A percentile compares a stretch with the other conserved stretches of the same genome.
Evolutionary conservation across 2,113 vertebrate species (phyloP).

Genomic region (Neolamprologus falcicula): DNA sequence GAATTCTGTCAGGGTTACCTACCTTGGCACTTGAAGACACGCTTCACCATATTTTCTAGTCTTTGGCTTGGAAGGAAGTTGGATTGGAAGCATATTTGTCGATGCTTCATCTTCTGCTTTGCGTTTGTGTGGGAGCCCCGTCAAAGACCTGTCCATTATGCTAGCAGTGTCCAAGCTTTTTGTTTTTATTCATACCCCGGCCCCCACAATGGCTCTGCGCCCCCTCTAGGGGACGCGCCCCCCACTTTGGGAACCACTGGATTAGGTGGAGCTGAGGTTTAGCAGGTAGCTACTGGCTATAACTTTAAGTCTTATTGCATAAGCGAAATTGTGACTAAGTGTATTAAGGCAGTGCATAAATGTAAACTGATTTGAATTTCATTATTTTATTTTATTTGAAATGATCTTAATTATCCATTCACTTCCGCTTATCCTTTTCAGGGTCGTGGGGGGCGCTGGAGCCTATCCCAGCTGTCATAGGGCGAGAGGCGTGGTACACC

Average conservation of each 20-base stretch:
- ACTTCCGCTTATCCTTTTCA: too few relatives aligned
- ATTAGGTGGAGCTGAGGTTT: background rate
- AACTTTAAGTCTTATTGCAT: rapidly evolving
- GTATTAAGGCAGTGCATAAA: background rate
- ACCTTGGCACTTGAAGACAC: rapidly evolving
- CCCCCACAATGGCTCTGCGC: background rate
- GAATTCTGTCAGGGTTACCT: background rate
- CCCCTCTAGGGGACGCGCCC: rapidly evolving
- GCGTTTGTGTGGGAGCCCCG: background rate
- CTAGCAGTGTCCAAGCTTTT: background rate
- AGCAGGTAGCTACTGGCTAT: background rate
- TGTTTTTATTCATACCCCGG: rapidly evolving
- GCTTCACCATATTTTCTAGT: background rate
- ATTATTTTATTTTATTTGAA: background rate
- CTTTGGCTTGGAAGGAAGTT: rapidly evolving
- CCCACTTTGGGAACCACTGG: background rate
- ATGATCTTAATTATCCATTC: background rate
- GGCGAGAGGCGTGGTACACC: too few relatives aligned
- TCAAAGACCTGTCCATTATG: background rate
- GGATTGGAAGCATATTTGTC: background rate
- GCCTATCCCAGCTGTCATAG: too few relatives aligned
- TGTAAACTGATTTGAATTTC: background rate
- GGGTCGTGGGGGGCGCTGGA: too few relatives aligned
- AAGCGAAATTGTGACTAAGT: background rate
- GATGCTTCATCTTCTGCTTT: rapidly evolving